phyloP scores from a whole-genome alignment of 2,797 vertebrate species.

The Siniperca undulata region DNA sequence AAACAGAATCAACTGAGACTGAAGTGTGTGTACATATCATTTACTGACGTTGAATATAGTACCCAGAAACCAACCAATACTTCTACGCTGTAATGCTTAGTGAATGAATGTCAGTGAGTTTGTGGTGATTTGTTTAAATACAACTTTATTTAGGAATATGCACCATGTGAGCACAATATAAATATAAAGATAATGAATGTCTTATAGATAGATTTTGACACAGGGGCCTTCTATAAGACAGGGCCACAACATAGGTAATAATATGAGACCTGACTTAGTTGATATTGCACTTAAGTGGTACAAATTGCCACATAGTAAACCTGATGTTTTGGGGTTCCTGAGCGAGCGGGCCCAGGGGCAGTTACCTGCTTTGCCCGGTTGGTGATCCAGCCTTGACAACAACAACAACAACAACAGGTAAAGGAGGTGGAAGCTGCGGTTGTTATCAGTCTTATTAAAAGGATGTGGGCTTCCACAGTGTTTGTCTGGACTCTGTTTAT shows the following conservation, averaged over 20 bases:
- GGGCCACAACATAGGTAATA: background rate
- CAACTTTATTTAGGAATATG: background rate
- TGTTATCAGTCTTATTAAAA: constrained; percentile 52
- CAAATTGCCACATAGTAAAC: too few species aligned
- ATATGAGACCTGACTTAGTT: background rate
- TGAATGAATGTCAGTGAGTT: background rate
- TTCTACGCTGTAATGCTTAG: background rate
- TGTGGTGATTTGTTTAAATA: background rate
- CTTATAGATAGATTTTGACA: background rate
- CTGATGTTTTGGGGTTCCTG: background rate
- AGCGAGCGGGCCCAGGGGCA: background rate
- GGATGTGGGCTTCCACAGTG: constrained; percentile 40
- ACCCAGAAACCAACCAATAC: background rate
- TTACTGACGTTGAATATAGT: background rate
- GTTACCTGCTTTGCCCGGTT: background rate
- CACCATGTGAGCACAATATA: too few species aligned
- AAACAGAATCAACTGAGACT: background rate
- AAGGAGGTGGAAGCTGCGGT: constrained; percentile 28
- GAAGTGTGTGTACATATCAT: background rate
- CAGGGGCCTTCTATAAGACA: background rate
- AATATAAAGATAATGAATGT: background rate
- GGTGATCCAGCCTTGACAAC: background rate
- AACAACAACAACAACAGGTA: constrained; percentile 28
- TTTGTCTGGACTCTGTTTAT: constrained; percentile 59
- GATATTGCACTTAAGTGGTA: background rate